A percentile compares a stretch with the other conserved stretches of the same genome.
These are phyloP conservation scores for Micronycteris hirsuta DNA, from an alignment of 2,113 vertebrate genomes.

Conservation along the genomic window DNA sequence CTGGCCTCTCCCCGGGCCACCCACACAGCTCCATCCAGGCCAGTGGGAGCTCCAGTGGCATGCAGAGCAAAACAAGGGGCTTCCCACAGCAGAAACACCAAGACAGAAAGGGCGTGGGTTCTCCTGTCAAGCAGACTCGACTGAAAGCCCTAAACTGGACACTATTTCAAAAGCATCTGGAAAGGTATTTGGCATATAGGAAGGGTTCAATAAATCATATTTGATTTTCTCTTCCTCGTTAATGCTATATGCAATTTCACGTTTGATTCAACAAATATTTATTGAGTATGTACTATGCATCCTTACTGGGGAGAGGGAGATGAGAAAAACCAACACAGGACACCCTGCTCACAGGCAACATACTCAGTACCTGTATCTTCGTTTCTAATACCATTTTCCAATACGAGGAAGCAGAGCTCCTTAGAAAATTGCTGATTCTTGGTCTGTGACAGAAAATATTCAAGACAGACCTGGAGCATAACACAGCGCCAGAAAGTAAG, in stretches of 20 bases:
- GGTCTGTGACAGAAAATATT: too few relatives aligned
- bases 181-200: neutral
- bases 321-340: neutral
- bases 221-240: neutral
- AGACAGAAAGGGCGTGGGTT: neutral
- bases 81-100: neutral
- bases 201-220: neutral
- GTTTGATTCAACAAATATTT: neutral
- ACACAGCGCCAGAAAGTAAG: too few relatives aligned
- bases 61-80: neutral
- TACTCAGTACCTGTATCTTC: too few relatives aligned
- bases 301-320: neutral
- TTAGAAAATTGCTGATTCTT: too few relatives aligned
- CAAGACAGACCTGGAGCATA: too few relatives aligned
- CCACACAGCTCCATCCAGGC: conserved; percentile 23
- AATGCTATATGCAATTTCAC: neutral
- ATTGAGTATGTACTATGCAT: neutral
- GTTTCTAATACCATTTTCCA: too few relatives aligned
- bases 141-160: neutral
- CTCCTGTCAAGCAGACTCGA: neutral
- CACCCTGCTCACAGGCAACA: too few relatives aligned
- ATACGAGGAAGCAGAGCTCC: too few relatives aligned
- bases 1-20: conserved; percentile 38
- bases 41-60: neutral
- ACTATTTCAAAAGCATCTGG: neutral